Percentiles rank a stretch among this genome's conserved stretches.
These are phyloP conservation scores for Oryzias javanicus DNA, from an alignment of 2,113 vertebrate species.

Conservation along the genomic window DNA sequence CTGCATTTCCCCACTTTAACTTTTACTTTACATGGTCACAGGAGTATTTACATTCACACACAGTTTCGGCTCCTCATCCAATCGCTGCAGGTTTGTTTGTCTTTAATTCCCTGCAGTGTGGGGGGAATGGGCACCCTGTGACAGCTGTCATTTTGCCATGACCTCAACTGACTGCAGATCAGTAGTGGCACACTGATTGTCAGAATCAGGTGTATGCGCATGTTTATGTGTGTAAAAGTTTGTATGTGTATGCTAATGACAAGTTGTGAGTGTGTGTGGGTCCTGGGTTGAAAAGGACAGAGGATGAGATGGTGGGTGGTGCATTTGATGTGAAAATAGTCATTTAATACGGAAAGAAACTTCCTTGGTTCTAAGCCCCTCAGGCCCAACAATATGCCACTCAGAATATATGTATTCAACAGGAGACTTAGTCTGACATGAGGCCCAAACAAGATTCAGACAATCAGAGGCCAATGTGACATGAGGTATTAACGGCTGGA, in stretches of 20 bases:
- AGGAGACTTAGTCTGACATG: conserved; percentile 71
- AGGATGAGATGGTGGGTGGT: conserved; percentile 6
- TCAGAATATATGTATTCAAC: conserved; percentile 62
- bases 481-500: conserved; percentile 52
- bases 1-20: conserved; percentile 28
- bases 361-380: conserved; percentile 59
- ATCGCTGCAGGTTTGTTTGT: conserved; percentile 75
- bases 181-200: conserved; percentile 75
- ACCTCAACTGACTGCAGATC: conserved; percentile 71
- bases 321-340: conserved; percentile 65
- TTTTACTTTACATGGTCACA: conserved; percentile 51
- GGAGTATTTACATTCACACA: conserved; percentile 43
- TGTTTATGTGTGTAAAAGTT: conserved; percentile 29
- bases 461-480: conserved; percentile 66
- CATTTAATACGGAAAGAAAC: conserved; percentile 69
- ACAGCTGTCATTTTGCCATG: conserved; percentile 79
- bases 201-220: conserved; percentile 64
- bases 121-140: conserved; percentile 73
- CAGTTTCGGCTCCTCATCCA: conserved; percentile 57
- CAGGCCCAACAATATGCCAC: conserved; percentile 70
- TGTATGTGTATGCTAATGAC: conserved; percentile 14
- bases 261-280: neutral
- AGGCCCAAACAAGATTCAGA: conserved; percentile 69
- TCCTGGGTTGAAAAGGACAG: neutral
- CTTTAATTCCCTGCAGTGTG: conserved; percentile 75